These are phyloP conservation scores for Amphiprion clarkii DNA, from an alignment of 2,797 vertebrate species.

Conservation along the genomic window DNA sequence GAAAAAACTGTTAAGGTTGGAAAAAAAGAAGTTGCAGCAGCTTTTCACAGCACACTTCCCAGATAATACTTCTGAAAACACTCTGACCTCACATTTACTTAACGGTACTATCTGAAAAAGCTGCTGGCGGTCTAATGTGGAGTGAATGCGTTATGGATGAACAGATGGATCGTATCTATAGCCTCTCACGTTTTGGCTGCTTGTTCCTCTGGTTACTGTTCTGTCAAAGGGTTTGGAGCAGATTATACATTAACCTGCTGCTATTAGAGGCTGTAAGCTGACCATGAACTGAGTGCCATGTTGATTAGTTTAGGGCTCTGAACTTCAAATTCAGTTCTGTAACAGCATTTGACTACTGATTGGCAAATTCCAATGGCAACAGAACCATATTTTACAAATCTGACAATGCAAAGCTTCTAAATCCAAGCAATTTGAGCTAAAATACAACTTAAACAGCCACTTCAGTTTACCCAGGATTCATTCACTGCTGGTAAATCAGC, in stretches of 20 bases:
- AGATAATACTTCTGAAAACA: slow-evolving; percentile 25
- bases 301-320: slow-evolving; percentile 21
- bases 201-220: slow-evolving; percentile 12
- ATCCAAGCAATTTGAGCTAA: too few relatives aligned
- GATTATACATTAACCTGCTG: slow-evolving; percentile 52
- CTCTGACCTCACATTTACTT: slow-evolving; percentile 6
- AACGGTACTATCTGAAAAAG: slow-evolving; percentile 7
- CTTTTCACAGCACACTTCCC: slow-evolving; percentile 9
- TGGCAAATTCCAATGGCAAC: too few relatives aligned
- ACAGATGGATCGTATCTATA: not conserved
- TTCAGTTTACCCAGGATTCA: too few relatives aligned
- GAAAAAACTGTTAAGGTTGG: slow-evolving; percentile 6
- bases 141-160: not conserved
- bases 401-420: not conserved
- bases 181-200: not conserved
- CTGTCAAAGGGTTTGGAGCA: slow-evolving; percentile 11
- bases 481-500: too few relatives aligned
- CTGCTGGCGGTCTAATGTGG: slow-evolving; percentile 1
- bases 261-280: not conserved
- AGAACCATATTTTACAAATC: not conserved
- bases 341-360: slow-evolving; percentile 13
- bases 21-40: slow-evolving; percentile 12
- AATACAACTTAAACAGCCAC: too few relatives aligned
- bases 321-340: slow-evolving; percentile 5
- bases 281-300: slow-evolving; percentile 24